Evolutionary conservation across 1,140 invertebrate genomes (phyloP).

Genomic region (Phenacoccus solenopsis): DNA sequence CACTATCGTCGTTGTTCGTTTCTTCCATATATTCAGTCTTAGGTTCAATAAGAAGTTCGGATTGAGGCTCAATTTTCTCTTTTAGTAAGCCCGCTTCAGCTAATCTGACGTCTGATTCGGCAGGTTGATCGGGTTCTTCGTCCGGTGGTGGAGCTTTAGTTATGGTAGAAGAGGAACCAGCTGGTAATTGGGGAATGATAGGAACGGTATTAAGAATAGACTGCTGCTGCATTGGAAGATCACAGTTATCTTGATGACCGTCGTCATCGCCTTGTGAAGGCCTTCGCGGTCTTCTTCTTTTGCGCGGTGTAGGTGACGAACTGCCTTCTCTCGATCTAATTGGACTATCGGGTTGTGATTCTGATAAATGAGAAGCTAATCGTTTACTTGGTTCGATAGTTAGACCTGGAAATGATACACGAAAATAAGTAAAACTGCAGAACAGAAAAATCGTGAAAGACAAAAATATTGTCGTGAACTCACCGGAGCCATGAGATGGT

Average conservation of each 20-base stretch:
- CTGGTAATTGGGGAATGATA: slow-evolving; percentile 29
- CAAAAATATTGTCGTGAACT: too few species aligned
- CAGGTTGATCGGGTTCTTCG: slow-evolving; percentile 18
- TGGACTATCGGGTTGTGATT: slow-evolving; percentile 23
- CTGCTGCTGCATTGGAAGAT: slow-evolving; percentile 26
- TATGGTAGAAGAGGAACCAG: slow-evolving; percentile 21
- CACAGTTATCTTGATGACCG: slow-evolving; percentile 28
- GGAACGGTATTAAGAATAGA: slow-evolving; percentile 27
- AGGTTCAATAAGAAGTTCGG: slow-evolving; percentile 39
- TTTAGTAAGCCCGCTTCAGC: slow-evolving; percentile 22
- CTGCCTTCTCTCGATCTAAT: slow-evolving; percentile 27
- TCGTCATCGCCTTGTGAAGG: slow-evolving; percentile 28
- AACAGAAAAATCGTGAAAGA: background rate
- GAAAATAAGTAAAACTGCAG: background rate
- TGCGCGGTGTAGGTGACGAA: slow-evolving; percentile 28
- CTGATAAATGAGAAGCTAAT: slow-evolving; percentile 14
- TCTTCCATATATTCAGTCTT: slow-evolving; percentile 64
- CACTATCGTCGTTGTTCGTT: slow-evolving; percentile 51
- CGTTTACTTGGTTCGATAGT: slow-evolving; percentile 21
- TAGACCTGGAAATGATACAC: background rate
- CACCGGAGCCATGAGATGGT: background rate
- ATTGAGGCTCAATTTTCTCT: slow-evolving; percentile 28
- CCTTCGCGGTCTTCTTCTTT: slow-evolving; percentile 28
- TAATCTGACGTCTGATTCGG: slow-evolving; percentile 21
- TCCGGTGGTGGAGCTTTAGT: slow-evolving; percentile 22